Percentiles rank a stretch among this genome's conserved stretches.
Conservation (phyloP, 2,113 vertebrate species). For the Mobula birostris region DNA sequence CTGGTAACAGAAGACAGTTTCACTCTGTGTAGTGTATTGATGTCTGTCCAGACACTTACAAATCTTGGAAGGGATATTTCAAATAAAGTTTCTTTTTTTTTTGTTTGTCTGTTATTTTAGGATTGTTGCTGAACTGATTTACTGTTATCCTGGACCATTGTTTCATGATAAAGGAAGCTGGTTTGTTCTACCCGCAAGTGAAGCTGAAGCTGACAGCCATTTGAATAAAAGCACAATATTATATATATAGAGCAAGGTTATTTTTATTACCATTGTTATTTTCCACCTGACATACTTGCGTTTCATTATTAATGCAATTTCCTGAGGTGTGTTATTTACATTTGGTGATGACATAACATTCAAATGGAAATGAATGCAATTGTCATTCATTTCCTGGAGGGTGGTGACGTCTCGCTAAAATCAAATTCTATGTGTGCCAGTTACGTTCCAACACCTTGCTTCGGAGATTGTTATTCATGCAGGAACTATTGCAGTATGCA, state of each 20-base stretch:
- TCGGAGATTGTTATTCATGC: neutral
- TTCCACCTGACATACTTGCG: neutral
- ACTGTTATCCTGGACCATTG: conserved; percentile 40
- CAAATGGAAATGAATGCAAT: neutral
- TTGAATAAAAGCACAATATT: conserved; percentile 17
- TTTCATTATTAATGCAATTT: neutral
- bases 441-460: neutral
- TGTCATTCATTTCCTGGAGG: neutral
- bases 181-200: conserved; percentile 14
- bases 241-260: conserved; percentile 17
- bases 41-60: neutral
- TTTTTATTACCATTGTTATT: conserved; percentile 29
- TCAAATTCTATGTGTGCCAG: neutral
- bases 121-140: conserved; percentile 40
- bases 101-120: neutral
- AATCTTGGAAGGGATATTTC: neutral
- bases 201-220: conserved; percentile 16
- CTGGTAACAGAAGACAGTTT: neutral
- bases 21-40: neutral
- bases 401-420: neutral
- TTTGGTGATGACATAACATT: neutral
- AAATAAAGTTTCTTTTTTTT: neutral
- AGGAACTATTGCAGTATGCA: neutral
- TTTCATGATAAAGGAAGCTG: neutral
- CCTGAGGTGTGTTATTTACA: neutral